These are phyloP conservation scores for Mycalesis mineus DNA, from an alignment of 2,888 invertebrate species.

Conservation along the genomic window DNA sequence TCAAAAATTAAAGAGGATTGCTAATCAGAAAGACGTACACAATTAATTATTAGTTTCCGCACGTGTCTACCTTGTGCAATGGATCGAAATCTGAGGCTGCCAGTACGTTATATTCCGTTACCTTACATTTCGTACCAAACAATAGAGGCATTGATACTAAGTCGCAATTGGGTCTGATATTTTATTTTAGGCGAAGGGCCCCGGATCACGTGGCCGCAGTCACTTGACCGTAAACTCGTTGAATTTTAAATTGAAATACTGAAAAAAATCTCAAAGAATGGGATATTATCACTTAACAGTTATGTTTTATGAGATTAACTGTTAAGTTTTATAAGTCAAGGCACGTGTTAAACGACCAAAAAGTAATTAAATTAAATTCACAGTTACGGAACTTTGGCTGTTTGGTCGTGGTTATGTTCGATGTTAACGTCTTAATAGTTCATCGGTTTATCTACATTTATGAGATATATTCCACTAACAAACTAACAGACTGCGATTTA, in stretches of 20 bases:
- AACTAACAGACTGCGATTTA: too few species aligned
- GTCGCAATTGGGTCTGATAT: constrained; percentile 57
- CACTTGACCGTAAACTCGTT: constrained; percentile 19
- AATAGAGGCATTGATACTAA: constrained; percentile 52
- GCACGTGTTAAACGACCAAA: not conserved
- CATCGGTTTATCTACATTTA: too few species aligned
- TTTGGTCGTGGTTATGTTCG: not conserved
- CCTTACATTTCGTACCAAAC: constrained; percentile 54
- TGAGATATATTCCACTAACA: too few species aligned
- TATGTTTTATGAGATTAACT: constrained; percentile 10
- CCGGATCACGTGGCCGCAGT: constrained; percentile 1
- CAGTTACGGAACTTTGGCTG: not conserved
- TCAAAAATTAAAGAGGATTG: too few species aligned
- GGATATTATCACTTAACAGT: constrained; percentile 5
- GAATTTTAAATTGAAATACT: constrained; percentile 14
- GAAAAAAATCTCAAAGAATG: constrained; percentile 8
- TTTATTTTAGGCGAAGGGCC: constrained; percentile 37
- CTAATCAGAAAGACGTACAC: too few species aligned
- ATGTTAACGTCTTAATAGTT: too few species aligned
- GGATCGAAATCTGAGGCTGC: not conserved
- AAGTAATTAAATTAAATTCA: not conserved
- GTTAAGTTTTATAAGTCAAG: not conserved
- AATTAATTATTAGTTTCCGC: too few species aligned
- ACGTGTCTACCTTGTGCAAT: not conserved
- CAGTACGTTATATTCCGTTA: constrained; percentile 21